Evolutionary conservation across 2,888 invertebrate genomes (phyloP).

Genomic region (Macropis europaea): DNA sequence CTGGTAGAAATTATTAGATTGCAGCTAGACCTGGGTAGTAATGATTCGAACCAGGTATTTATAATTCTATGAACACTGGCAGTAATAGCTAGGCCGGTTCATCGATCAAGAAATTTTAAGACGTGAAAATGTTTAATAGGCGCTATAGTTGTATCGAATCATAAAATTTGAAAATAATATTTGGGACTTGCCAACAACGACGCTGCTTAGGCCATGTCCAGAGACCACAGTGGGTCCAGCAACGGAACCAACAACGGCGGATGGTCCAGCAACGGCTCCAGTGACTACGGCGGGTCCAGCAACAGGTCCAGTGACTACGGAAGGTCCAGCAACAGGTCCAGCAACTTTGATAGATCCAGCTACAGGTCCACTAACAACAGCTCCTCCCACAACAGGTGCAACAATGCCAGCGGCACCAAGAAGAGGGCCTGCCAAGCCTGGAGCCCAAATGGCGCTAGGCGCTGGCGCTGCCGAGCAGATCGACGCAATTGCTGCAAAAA

Average conservation of each 20-base stretch:
- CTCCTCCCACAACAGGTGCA: conserved; percentile 71
- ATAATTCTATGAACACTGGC: no score
- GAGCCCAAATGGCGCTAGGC: conserved; percentile 56
- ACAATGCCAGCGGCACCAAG: conserved; percentile 65
- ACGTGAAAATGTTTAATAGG: no score
- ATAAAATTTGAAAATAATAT: background rate
- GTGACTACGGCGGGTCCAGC: conserved; percentile 69
- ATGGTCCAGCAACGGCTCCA: conserved; percentile 71
- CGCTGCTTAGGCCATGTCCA: conserved; percentile 51
- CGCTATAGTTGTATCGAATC: background rate
- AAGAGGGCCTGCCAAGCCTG: conserved; percentile 67
- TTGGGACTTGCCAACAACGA: conserved; percentile 43
- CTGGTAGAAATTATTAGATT: no score
- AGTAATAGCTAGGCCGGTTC: no score
- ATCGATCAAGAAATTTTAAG: no score
- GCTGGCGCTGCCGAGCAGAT: conserved; percentile 60
- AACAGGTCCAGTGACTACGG: conserved; percentile 70
- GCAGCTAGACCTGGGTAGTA: no score
- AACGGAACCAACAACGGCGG: conserved; percentile 60
- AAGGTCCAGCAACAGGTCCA: conserved; percentile 74
- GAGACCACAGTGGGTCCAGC: conserved; percentile 62
- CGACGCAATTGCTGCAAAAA: conserved; percentile 41
- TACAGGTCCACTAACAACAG: conserved; percentile 70
- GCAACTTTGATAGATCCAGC: conserved; percentile 71
- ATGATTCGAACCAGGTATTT: no score